Evolutionary conservation across 2,888 invertebrate species (phyloP), one percentile per base, ranked within the genome.

Genomic region (Panopea generosa): DNA sequence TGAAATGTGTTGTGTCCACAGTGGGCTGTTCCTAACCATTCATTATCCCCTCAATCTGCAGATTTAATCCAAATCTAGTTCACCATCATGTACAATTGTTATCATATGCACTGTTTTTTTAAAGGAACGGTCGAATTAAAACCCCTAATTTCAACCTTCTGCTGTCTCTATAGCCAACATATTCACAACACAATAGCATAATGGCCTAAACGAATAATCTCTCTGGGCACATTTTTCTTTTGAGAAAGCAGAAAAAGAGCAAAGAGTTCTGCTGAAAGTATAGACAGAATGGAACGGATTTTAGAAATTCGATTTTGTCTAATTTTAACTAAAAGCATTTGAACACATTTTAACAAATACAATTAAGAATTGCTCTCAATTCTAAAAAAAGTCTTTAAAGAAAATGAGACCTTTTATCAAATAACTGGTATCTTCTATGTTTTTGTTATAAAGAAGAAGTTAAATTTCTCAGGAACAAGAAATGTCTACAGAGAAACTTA

Each of bases 31-130:
- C 69, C 62, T 55, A 71, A 40, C 55, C 63, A 57, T 65, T 83
- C 69, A 84, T 85, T 84, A 84, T 62, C 65, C 75, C 74, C 69
- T 75, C 56, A 59, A 78, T n/a, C 75, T 67, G 75, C 71, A 53
- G 59, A 71, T 63, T 63, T 57, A 40, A 38, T 56, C 26, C 4
- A 22, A 49, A 20, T 27, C 29, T 26, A 22, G 47, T 24, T 22
- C 47, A 68, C 68, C 68, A 57, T 74, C 68, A 45, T 63, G 59
- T 59, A 43, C 59, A 18, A n/a, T 59, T 43, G 59, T 45, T 14
- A 26, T 26, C 26, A n/a, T 38, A 9, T 26, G 45, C 59, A 45
- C 49, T 53, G n/a, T 47, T 9, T 9, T 24, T 53, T 27, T 53
- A 27, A 50, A 26, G 27, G 18, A 11, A n/a, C 27, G 11, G 18